Evolutionary conservation across 2,888 invertebrate species (phyloP).

Genomic region (Campaea margaritaria): DNA sequence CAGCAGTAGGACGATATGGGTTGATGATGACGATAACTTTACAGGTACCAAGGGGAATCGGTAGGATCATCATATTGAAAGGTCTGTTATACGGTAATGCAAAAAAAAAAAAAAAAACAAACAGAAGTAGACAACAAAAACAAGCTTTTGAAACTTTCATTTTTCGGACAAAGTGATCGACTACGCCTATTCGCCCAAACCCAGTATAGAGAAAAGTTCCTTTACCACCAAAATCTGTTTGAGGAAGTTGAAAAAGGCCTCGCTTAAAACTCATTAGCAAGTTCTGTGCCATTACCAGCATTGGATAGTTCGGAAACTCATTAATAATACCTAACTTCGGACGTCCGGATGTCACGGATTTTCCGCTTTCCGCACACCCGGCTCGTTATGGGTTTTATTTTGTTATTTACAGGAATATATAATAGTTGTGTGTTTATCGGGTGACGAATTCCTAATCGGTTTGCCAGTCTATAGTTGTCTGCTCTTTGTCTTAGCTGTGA

Average conservation of each 20-base stretch:
- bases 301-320: constrained; percentile 37
- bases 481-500: no score
- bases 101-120: no score
- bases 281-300: constrained; percentile 22
- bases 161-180: constrained; percentile 8
- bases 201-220: constrained; percentile 2
- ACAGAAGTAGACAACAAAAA: no score
- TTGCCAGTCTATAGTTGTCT: no score
- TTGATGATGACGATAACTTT: no score
- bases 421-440: not conserved
- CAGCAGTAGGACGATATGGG: no score
- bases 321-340: constrained; percentile 35
- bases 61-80: no score
- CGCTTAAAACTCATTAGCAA: constrained; percentile 33
- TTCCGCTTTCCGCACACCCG: constrained; percentile 6
- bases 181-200: constrained; percentile 12
- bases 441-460: no score
- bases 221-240: constrained; percentile 19
- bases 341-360: constrained; percentile 25
- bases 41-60: no score
- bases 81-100: no score
- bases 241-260: constrained; percentile 22
- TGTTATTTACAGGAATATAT: constrained; percentile 3
- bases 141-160: no score
- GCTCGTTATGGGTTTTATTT: constrained; percentile 13